phyloP scores from a whole-genome alignment of 2,888 invertebrate genomes.

The Leptura quadrifasciata region DNA sequence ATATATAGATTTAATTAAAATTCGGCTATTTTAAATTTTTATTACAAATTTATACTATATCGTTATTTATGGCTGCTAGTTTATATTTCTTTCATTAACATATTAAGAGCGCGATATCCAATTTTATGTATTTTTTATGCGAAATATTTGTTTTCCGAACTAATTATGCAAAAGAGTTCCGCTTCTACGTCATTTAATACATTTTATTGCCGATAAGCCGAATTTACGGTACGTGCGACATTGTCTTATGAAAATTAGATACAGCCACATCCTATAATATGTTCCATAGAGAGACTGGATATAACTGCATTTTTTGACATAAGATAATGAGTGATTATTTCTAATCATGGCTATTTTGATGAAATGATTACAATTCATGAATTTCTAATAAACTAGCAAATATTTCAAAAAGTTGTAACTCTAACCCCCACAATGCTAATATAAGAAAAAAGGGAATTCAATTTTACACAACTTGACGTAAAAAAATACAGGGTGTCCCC shows the following conservation, averaged over 20 bases:
- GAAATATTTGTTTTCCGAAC: neutral
- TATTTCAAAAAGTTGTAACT: too few species aligned
- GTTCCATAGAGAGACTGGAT: too few species aligned
- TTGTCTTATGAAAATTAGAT: neutral
- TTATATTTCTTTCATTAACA: neutral
- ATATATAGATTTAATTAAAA: slow-evolving; percentile 1
- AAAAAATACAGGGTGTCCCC: too few species aligned
- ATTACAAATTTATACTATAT: neutral
- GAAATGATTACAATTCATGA: too few species aligned
- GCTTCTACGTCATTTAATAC: neutral
- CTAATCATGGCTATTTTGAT: too few species aligned
- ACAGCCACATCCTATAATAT: neutral
- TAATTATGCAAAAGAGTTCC: neutral
- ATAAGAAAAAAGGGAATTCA: too few species aligned
- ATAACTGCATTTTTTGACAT: too few species aligned
- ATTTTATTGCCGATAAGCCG: neutral
- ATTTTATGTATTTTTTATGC: neutral
- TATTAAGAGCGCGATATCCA: neutral
- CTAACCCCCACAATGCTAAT: too few species aligned
- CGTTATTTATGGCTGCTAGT: neutral
- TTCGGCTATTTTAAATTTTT: neutral
- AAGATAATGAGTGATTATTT: too few species aligned
- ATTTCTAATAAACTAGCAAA: too few species aligned
- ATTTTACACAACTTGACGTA: too few species aligned
- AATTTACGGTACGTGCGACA: neutral